Percentiles rank a stretch among this genome's conserved stretches.
These are phyloP conservation scores for Acrobasis repandana DNA, from an alignment of 2,888 invertebrate genomes.

Conservation along the genomic window DNA sequence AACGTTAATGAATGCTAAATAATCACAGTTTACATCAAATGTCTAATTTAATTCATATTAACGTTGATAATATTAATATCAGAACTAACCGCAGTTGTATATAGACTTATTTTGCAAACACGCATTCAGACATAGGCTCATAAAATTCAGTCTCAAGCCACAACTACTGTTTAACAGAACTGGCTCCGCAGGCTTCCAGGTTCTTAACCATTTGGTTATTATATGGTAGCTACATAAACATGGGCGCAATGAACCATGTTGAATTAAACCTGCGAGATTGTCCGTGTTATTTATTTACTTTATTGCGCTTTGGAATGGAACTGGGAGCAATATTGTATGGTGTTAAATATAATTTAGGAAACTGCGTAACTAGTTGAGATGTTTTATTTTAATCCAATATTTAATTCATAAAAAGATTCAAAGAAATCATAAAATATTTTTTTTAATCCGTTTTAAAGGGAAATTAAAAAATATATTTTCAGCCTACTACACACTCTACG, in stretches of 20 bases:
- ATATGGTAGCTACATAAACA: conserved; percentile 14
- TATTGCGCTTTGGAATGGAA: not conserved
- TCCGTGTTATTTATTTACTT: conserved; percentile 5
- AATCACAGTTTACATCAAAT: not conserved
- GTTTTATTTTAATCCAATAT: too few relatives aligned
- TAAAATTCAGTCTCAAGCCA: conserved; percentile 14
- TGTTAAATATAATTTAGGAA: not conserved
- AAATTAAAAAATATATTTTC: too few relatives aligned
- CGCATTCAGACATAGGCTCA: conserved; percentile 7
- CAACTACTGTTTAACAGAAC: conserved; percentile 14
- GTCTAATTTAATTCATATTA: not conserved
- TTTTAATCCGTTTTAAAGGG: too few relatives aligned
- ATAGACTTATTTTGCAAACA: conserved; percentile 13
- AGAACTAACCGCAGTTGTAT: not conserved
- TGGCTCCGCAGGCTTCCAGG: conserved; percentile 5
- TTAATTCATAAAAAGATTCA: too few relatives aligned
- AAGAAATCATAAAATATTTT: too few relatives aligned
- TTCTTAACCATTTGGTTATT: conserved; percentile 8
- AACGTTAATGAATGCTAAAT: not conserved
- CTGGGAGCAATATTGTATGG: not conserved
- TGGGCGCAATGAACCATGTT: conserved; percentile 7
- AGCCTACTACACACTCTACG: too few relatives aligned
- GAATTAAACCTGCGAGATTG: conserved; percentile 7
- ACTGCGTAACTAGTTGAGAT: not conserved
- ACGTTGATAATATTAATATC: not conserved